phyloP scores from a whole-genome alignment of 2,797 vertebrate genomes.

The Cyprinodon diabolis region DNA sequence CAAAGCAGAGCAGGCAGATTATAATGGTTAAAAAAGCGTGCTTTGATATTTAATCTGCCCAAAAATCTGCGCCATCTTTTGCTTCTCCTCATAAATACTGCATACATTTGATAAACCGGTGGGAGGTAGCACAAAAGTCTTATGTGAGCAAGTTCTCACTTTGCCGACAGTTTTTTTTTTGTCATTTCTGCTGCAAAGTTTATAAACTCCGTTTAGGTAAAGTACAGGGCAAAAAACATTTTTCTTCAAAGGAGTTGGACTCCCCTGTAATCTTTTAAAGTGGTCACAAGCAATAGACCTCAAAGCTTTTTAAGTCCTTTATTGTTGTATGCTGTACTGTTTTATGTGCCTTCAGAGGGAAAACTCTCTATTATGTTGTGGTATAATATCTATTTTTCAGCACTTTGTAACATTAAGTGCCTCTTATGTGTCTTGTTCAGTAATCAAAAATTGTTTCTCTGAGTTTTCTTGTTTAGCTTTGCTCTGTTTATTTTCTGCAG shows the following conservation, averaged over 20 bases:
- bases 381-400: not conserved
- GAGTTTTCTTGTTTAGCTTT: slow-evolving; percentile 16
- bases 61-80: not conserved
- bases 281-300: slow-evolving; percentile 1
- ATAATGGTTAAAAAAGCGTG: not conserved
- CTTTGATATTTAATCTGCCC: not conserved
- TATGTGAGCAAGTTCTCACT: not conserved
- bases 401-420: slow-evolving; percentile 6
- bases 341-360: not conserved
- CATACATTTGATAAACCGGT: not conserved
- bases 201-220: slow-evolving; percentile 5
- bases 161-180: not conserved
- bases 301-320: not conserved
- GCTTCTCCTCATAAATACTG: not conserved
- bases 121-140: not conserved
- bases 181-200: not conserved
- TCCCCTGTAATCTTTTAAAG: slow-evolving; percentile 1
- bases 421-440: not conserved
- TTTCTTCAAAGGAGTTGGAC: slow-evolving; percentile 2
- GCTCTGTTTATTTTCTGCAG: slow-evolving; percentile 72
- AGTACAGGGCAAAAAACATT: not conserved
- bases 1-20: not conserved
- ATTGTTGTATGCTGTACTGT: not conserved
- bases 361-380: not conserved
- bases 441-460: not conserved